Conservation (phyloP, 2,797 vertebrate species). For the Ibycter americanus region DNA sequence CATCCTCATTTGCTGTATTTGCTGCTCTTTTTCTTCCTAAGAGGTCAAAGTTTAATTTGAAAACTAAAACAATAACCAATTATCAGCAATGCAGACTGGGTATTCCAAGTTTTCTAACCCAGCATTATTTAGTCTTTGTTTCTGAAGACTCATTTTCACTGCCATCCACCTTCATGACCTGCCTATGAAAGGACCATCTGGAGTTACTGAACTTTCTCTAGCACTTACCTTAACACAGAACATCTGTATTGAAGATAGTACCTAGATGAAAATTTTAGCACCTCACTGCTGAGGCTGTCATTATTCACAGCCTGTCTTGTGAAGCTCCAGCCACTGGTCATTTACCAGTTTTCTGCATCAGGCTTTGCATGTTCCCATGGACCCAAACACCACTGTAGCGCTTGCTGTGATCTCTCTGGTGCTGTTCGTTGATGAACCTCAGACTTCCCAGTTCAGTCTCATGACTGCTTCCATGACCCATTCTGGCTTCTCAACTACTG, state of each 20-base stretch:
- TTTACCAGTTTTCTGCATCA: neutral
- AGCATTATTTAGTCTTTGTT: neutral
- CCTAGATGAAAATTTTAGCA: neutral
- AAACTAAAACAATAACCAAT: neutral
- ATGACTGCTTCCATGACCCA: neutral
- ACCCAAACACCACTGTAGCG: neutral
- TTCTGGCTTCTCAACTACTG: neutral
- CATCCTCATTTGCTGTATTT: neutral
- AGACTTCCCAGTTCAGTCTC: neutral
- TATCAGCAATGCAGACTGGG: neutral
- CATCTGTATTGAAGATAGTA: neutral
- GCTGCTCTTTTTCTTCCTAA: neutral
- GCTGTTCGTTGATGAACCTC: neutral
- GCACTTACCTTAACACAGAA: neutral
- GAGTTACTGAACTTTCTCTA: neutral
- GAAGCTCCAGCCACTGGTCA: neutral
- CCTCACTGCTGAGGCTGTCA: neutral
- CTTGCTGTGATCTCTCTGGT: neutral
- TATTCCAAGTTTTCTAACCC: neutral
- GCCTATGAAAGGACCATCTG: neutral
- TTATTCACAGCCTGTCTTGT: neutral
- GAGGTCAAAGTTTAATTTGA: neutral
- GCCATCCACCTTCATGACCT: neutral
- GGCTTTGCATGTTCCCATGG: neutral
- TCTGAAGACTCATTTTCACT: neutral